Evolutionary conservation across 1,140 invertebrate species (phyloP), one percentile per base, ranked within the genome.

Genomic region (Microplitis mediator): DNA sequence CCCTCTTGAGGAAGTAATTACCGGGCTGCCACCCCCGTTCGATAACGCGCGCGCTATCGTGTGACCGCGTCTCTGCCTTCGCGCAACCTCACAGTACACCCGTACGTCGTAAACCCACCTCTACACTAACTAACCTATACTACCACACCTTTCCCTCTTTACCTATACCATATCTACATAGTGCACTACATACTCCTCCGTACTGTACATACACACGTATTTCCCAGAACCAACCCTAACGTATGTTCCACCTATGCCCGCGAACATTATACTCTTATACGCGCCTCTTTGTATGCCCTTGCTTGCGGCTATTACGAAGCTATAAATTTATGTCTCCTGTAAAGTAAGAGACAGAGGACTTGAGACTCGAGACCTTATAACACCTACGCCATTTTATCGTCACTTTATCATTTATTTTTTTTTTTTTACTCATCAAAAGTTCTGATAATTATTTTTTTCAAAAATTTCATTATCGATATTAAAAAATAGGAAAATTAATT

Each of bases 1-100:
- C 67, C 56, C 67, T 79, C 81, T 79, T 77, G 78, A 84, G 81
- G 81, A 83, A 83, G 82, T 84, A 84, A 84, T 84, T 84, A 83
- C 82, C 76, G 79, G 74, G 76, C 69, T 51, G 61, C 80, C 81
- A 82, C 80, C 81, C 82, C 78, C 80, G 81, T 79, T 83, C 81
- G 81, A 84, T 84, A 84, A 82, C 81, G 76, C 76, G 77, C 78
- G 67, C 35, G 76, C 79, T 82, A 81, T 81, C 81, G 64, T 77
- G 35, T 45, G 62, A 23, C 45, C 32, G 69, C 69, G 60, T 71
- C 69, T 71, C 50, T 32, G 71, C 74, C 16, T 74, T 67, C 73
- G 77, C 72, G 68, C 69, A 69, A 60, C 70, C 32, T 58, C 51
- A 39, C 60, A 34, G 23, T 39, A 14, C 63, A 67, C 39, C 9